phyloP scores from a whole-genome alignment of 2,113 vertebrate species.

The Silurus glanis region DNA sequence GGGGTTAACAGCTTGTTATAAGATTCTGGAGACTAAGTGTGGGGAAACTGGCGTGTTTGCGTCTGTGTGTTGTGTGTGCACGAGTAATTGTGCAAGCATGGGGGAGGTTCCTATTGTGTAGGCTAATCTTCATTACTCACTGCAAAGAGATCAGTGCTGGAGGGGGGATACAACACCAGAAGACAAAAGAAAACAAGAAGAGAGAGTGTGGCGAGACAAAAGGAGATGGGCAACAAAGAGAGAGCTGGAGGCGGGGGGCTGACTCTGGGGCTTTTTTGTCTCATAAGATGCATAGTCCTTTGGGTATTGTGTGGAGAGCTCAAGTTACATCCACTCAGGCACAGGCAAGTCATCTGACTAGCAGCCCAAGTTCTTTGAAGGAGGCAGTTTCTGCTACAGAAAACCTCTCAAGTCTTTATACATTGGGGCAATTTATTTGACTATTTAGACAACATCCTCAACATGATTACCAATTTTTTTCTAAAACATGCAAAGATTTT shows the following conservation, averaged over 20 bases:
- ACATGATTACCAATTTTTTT: no score
- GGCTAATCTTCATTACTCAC: constrained; percentile 63
- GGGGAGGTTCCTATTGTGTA: constrained; percentile 45
- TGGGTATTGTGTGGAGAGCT: constrained; percentile 47
- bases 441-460: no score
- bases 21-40: constrained; percentile 51
- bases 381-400: constrained; percentile 39
- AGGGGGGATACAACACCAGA: constrained; percentile 47
- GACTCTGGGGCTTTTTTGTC: constrained; percentile 47
- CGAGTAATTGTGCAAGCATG: constrained; percentile 13
- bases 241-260: constrained; percentile 34
- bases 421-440: no score
- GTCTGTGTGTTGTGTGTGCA: constrained; percentile 18
- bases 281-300: constrained; percentile 48
- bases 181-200: constrained; percentile 50
- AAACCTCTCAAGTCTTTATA: neutral
- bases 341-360: constrained; percentile 44
- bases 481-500: no score
- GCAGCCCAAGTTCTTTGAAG: constrained; percentile 26
- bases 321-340: constrained; percentile 46
- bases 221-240: constrained; percentile 41
- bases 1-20: constrained; percentile 66
- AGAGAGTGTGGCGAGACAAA: constrained; percentile 46
- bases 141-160: constrained; percentile 54
- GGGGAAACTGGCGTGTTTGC: constrained; percentile 41